Evolutionary conservation across 1,140 invertebrate species (phyloP).

Genomic region (Drosophila kikkawai): DNA sequence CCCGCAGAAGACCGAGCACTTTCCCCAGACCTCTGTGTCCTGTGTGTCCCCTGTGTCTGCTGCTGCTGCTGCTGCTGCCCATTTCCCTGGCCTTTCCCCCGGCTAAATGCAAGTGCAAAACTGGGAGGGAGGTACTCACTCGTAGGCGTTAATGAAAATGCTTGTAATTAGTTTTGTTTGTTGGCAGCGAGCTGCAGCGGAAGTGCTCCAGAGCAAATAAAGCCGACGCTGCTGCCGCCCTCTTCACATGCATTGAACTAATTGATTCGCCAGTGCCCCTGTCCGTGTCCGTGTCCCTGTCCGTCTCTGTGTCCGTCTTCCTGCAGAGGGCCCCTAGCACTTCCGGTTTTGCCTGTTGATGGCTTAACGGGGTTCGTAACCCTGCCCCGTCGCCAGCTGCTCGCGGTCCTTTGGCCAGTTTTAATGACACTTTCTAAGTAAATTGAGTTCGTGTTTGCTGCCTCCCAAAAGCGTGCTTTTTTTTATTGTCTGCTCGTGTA

Average conservation of each 20-base stretch:
- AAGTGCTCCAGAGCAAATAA: conserved; percentile 68
- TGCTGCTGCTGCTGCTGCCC: not conserved
- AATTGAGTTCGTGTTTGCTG: conserved; percentile 11
- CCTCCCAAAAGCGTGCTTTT: not conserved
- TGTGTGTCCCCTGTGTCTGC: not conserved
- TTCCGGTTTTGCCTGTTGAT: conserved; percentile 23
- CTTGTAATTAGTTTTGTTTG: conserved; percentile 83
- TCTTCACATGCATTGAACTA: conserved; percentile 78
- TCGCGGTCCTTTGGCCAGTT: conserved; percentile 9
- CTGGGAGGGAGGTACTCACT: conserved; percentile 33
- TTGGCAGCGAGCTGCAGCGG: conserved; percentile 65
- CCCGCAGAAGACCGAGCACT: not conserved
- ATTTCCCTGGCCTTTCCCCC: not conserved
- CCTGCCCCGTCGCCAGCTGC: not conserved
- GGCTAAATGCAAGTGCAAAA: conserved; percentile 30
- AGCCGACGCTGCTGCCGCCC: conserved; percentile 49
- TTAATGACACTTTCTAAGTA: conserved; percentile 29
- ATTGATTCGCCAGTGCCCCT: conserved; percentile 63
- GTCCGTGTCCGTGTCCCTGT: not conserved
- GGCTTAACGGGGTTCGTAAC: not conserved
- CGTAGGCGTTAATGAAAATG: conserved; percentile 82
- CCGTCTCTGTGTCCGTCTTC: not conserved
- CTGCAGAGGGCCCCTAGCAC: not conserved
- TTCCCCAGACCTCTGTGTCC: not conserved
- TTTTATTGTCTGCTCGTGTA: not conserved